These are phyloP conservation scores for Crocuta crocuta DNA, from an alignment of 2,113 vertebrate species.

Conservation along the genomic window DNA sequence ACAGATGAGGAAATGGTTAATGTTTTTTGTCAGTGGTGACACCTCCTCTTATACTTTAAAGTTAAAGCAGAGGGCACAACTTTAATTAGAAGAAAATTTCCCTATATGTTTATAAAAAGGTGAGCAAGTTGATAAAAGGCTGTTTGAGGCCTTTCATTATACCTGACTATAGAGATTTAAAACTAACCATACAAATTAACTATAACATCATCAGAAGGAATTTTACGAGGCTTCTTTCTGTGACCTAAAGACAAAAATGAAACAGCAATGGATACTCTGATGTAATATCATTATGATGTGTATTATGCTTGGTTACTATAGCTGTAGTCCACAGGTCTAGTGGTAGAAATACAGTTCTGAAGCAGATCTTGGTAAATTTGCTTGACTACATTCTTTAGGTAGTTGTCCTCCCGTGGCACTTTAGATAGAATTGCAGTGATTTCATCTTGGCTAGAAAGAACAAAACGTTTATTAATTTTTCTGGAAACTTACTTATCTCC, in stretches of 20 bases:
- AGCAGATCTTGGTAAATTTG: slow-evolving; percentile 82
- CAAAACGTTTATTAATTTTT: slow-evolving; percentile 68
- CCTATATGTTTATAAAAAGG: slow-evolving; percentile 4
- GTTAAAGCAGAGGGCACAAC: neutral
- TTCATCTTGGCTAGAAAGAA: slow-evolving; percentile 84
- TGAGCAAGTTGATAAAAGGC: neutral
- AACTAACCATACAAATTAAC: slow-evolving; percentile 53
- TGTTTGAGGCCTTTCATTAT: slow-evolving; percentile 38
- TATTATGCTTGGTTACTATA: slow-evolving; percentile 5
- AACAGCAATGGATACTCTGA: neutral
- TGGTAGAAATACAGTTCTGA: slow-evolving; percentile 47
- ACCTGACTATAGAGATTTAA: slow-evolving; percentile 14
- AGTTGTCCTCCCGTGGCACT: slow-evolving; percentile 83
- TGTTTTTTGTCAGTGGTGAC: slow-evolving; percentile 33
- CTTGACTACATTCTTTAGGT: slow-evolving; percentile 85
- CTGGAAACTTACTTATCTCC: slow-evolving; percentile 20
- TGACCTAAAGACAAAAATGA: slow-evolving; percentile 39
- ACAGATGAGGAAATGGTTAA: neutral
- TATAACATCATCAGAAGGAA: slow-evolving; percentile 34
- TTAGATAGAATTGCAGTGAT: slow-evolving; percentile 82
- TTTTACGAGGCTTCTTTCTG: slow-evolving; percentile 52
- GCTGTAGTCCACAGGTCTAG: neutral
- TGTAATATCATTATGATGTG: neutral
- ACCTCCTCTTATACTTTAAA: neutral
- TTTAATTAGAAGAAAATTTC: slow-evolving; percentile 37